phyloP scores from a whole-genome alignment of 1,140 invertebrate genomes.

The Drosophila guanche region DNA sequence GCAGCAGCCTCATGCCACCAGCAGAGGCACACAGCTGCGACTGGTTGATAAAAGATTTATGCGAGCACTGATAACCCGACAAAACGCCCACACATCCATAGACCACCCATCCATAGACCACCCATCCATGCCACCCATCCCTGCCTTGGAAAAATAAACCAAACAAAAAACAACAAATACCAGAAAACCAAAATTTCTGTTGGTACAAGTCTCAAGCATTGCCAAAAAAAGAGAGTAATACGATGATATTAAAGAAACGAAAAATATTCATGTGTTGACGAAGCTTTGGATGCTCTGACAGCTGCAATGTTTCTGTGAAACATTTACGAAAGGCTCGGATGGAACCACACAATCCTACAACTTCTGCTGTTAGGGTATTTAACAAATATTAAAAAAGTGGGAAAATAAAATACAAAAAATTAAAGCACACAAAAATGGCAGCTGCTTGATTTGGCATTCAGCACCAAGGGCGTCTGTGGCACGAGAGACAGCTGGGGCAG shows the following conservation, averaged over 20 bases:
- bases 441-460: slow-evolving; percentile 81
- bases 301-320: too few species aligned
- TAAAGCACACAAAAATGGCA: slow-evolving; percentile 49
- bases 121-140: slow-evolving; percentile 34
- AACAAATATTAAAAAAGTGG: too few species aligned
- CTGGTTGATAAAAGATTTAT: slow-evolving; percentile 81
- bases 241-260: too few species aligned
- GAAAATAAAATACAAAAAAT: slow-evolving; percentile 26
- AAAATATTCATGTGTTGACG: too few species aligned
- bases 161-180: slow-evolving; percentile 20
- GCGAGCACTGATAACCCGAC: slow-evolving; percentile 75
- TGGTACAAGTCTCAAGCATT: slow-evolving; percentile 38
- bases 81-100: slow-evolving; percentile 64
- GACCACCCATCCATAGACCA: slow-evolving; percentile 57
- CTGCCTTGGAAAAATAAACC: slow-evolving; percentile 55
- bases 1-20: slow-evolving; percentile 11
- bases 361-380: too few species aligned
- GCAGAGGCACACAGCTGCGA: slow-evolving; percentile 58
- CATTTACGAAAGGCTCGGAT: too few species aligned
- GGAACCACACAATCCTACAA: too few species aligned
- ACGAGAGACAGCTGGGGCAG: slow-evolving; percentile 54
- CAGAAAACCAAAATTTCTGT: slow-evolving; percentile 48
- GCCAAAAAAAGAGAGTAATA: slow-evolving; percentile 14
- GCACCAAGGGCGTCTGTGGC: slow-evolving; percentile 50
- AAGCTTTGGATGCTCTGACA: too few species aligned